phyloP scores from a whole-genome alignment of 2,797 vertebrate genomes.

The Cheirogaleus major region DNA sequence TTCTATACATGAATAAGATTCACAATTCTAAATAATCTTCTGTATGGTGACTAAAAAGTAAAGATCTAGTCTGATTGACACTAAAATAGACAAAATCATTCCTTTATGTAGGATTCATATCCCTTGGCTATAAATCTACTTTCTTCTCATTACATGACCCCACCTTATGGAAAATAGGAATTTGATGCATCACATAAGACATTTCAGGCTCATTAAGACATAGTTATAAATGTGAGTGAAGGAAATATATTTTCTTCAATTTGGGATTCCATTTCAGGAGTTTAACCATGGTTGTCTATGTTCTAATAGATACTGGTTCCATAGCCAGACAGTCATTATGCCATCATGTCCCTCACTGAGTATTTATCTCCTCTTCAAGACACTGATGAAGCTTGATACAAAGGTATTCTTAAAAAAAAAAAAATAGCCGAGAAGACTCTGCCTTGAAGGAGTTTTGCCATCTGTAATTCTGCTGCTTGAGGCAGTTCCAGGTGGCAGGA shows the following conservation, averaged over 20 bases:
- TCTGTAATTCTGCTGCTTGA: constrained; percentile 65
- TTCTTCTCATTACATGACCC: neutral
- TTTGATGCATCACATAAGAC: neutral
- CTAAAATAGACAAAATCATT: neutral
- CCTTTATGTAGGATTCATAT: neutral
- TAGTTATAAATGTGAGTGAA: neutral
- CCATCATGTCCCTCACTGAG: neutral
- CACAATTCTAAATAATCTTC: neutral
- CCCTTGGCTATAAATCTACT: neutral
- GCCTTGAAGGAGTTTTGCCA: constrained; percentile 61
- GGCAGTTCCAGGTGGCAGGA: constrained; percentile 71
- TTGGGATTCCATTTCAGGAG: neutral
- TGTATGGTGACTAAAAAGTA: neutral
- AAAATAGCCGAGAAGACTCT: neutral
- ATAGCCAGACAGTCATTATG: neutral
- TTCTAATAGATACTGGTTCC: neutral
- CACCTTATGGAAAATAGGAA: neutral
- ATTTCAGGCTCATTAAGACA: neutral
- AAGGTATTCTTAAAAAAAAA: neutral
- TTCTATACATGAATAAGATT: neutral
- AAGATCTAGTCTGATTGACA: neutral
- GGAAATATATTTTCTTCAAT: neutral
- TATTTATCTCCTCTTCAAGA: neutral
- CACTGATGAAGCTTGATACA: neutral
- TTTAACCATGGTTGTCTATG: neutral